These are phyloP conservation scores for Dasysyrphus tricinctus DNA, from an alignment of 2,888 invertebrate species.

Conservation along the genomic window DNA sequence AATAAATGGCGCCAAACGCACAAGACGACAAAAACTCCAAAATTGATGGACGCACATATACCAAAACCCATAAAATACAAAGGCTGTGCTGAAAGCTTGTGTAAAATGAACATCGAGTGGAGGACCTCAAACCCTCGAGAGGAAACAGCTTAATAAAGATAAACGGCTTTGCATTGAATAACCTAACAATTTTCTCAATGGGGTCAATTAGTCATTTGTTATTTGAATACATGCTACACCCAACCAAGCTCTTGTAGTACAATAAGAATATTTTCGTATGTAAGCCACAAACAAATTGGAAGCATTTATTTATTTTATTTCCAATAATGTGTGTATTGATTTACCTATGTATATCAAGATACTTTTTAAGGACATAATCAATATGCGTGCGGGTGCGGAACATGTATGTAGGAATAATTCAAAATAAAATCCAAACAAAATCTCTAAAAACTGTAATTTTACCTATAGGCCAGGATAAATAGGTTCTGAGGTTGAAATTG, in stretches of 20 bases:
- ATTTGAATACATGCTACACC: conserved; percentile 1
- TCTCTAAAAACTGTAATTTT: no score
- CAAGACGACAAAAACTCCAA: not conserved
- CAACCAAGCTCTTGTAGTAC: not conserved
- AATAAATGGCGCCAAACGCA: conserved; percentile 16
- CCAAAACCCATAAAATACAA: conserved; percentile 3
- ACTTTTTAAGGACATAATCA: no score
- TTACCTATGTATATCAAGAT: not conserved
- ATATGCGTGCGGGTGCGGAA: no score
- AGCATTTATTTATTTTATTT: not conserved
- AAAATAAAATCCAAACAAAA: no score
- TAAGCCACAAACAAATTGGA: not conserved
- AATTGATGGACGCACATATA: not conserved
- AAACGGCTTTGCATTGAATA: not conserved
- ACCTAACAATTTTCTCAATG: conserved; percentile 9
- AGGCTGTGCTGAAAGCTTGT: not conserved
- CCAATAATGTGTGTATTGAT: not conserved
- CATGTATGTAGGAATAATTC: no score
- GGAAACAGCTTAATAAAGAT: conserved; percentile 18
- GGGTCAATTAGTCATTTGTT: conserved; percentile 24
- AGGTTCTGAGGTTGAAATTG: no score
- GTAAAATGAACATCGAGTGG: not conserved
- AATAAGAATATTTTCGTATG: not conserved
- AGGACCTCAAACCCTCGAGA: not conserved
- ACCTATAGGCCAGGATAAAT: no score